A percentile compares a stretch with the other conserved stretches of the same genome.
Evolutionary conservation across 2,888 invertebrate genomes (phyloP).

Genomic region (Aporophyla nigra): DNA sequence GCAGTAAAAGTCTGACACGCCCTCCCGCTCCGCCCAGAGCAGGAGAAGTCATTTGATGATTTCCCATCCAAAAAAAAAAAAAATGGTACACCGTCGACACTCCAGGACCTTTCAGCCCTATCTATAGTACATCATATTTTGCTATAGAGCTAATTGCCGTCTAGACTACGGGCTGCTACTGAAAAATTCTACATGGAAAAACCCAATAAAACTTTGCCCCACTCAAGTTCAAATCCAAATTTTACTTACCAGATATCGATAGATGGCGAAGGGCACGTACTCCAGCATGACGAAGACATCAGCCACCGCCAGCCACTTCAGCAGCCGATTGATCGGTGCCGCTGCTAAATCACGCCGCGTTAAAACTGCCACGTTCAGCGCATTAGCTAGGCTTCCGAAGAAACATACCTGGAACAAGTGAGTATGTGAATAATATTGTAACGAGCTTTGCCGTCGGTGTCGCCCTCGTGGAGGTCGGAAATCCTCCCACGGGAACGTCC

Average conservation of each 20-base stretch:
- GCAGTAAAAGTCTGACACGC: too few species aligned
- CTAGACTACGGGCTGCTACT: too few species aligned
- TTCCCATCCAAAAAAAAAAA: too few species aligned
- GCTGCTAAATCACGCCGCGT: conserved; percentile 95
- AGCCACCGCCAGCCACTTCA: conserved; percentile 96
- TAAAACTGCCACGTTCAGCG: conserved; percentile 96
- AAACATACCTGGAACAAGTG: conserved; percentile 93
- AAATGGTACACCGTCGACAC: too few species aligned
- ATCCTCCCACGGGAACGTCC: too few species aligned
- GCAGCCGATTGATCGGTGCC: conserved; percentile 96
- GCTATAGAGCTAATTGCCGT: too few species aligned
- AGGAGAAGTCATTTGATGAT: too few species aligned
- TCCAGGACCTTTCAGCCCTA: too few species aligned
- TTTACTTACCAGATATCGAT: conserved; percentile 84
- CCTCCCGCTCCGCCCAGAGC: too few species aligned
- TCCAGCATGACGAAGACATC: conserved; percentile 98
- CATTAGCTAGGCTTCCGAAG: conserved; percentile 96
- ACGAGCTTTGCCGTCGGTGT: too few species aligned
- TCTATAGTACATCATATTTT: too few species aligned
- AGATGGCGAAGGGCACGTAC: conserved; percentile 87
- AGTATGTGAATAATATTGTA: background rate
- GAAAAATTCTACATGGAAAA: background rate
- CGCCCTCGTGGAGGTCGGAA: too few species aligned
- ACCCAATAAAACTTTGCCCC: background rate
- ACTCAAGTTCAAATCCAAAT: background rate